These are phyloP conservation scores for Misgurnus mizolepis DNA, from an alignment of 2,113 vertebrate species.

Conservation along the genomic window DNA sequence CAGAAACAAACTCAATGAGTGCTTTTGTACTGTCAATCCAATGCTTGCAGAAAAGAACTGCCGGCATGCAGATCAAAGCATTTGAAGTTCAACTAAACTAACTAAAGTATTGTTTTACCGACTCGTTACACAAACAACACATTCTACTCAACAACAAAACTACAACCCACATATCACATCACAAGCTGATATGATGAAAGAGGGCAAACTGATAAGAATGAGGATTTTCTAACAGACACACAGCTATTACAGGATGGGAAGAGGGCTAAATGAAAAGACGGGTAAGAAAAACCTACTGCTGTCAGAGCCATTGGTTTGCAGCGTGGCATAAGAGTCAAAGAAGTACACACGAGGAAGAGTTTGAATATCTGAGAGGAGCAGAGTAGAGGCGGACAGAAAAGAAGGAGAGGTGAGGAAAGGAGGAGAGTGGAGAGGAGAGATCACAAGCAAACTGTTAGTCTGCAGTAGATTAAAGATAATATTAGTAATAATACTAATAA, in stretches of 20 bases:
- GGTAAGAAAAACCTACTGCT: constrained; percentile 76
- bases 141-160: constrained; percentile 3
- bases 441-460: not conserved
- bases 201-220: not conserved
- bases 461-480: not conserved
- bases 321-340: constrained; percentile 83
- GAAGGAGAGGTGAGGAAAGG: not conserved
- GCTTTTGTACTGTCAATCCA: not conserved
- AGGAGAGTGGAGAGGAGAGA: constrained; percentile 22
- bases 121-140: not conserved
- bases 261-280: not conserved
- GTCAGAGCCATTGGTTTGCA: constrained; percentile 80
- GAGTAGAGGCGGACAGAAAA: constrained; percentile 14
- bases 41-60: not conserved
- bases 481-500: not conserved
- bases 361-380: constrained; percentile 78
- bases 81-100: not conserved
- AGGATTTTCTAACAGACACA: not conserved
- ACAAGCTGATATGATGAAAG: constrained; percentile 7
- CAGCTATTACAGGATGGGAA: not conserved
- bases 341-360: constrained; percentile 85
- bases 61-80: not conserved
- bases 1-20: not conserved
- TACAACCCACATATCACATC: constrained; percentile 25
- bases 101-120: too few species aligned